These are phyloP conservation scores for Hypomesus transpacificus DNA, from an alignment of 2,113 vertebrate genomes.

Conservation along the genomic window DNA sequence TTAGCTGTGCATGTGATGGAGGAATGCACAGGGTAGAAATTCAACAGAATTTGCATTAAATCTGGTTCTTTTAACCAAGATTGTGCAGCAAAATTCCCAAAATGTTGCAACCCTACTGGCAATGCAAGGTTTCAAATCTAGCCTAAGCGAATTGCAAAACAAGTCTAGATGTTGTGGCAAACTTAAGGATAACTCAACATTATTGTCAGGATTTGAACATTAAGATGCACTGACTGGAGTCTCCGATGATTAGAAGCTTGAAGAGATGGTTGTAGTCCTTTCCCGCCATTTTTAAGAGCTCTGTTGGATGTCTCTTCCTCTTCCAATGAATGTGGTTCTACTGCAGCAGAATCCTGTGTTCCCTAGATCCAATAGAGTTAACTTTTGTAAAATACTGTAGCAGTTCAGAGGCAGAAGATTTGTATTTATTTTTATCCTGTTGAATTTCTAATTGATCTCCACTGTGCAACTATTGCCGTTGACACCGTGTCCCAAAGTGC, in stretches of 20 bases:
- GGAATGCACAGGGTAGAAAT: no score
- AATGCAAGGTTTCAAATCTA: no score
- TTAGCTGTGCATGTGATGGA: no score
- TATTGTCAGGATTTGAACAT: neutral
- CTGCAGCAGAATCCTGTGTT: slow-evolving; percentile 11
- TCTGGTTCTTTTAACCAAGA: no score
- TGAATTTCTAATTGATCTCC: neutral
- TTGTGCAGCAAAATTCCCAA: no score
- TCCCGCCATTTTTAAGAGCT: slow-evolving; percentile 65
- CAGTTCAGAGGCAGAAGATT: neutral
- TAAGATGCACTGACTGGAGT: slow-evolving; percentile 75
- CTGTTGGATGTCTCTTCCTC: neutral
- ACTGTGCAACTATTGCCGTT: slow-evolving; percentile 18
- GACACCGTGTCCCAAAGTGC: slow-evolving; percentile 2
- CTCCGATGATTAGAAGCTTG: slow-evolving; percentile 83
- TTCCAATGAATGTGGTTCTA: slow-evolving; percentile 33
- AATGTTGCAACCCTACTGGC: no score
- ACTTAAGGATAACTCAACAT: neutral
- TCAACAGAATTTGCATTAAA: no score
- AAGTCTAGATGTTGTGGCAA: no score
- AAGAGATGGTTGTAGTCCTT: slow-evolving; percentile 84
- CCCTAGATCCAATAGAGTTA: neutral
- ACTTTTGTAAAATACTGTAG: slow-evolving; percentile 12
- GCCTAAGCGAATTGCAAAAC: neutral
- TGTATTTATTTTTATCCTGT: slow-evolving; percentile 34